Percentiles rank a stretch among this genome's conserved stretches.
Evolutionary conservation across 2,113 vertebrate species (phyloP).

Genomic region (Hymenochirus boettgeri): DNA sequence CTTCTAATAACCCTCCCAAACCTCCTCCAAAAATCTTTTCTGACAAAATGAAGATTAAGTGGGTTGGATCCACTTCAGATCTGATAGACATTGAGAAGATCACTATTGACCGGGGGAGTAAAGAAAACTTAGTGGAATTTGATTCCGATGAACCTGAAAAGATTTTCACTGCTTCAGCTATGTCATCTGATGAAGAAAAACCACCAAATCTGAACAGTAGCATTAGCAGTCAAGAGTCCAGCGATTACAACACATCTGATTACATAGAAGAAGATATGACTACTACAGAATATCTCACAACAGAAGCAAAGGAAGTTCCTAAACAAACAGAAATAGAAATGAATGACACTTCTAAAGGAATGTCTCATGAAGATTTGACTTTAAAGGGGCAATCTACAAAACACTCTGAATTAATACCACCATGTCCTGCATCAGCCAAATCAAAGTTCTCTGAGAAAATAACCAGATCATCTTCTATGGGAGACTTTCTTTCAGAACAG

Average conservation of each 20-base stretch:
- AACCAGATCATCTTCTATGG: conserved; percentile 69
- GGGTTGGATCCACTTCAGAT: conserved; percentile 53
- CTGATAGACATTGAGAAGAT: conserved; percentile 30
- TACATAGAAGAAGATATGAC: conserved; percentile 16
- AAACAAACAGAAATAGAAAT: conserved; percentile 42
- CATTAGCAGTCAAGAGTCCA: conserved; percentile 30
- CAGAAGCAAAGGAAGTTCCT: neutral
- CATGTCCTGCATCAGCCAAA: neutral
- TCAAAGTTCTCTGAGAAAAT: conserved; percentile 45
- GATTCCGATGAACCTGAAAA: conserved; percentile 45
- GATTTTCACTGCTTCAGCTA: conserved; percentile 51
- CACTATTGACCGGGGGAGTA: conserved; percentile 5
- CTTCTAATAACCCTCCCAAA: conserved; percentile 45
- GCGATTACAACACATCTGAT: neutral
- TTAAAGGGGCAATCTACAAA: neutral
- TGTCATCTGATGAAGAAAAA: conserved; percentile 49
- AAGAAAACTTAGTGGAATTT: conserved; percentile 46
- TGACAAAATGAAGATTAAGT: conserved; percentile 64
- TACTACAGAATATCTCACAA: no score
- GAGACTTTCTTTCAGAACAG: conserved; percentile 65
- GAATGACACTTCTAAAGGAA: conserved; percentile 23
- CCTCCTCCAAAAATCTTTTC: conserved; percentile 46
- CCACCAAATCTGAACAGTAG: conserved; percentile 27
- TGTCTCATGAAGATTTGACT: neutral
- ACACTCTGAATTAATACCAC: conserved; percentile 12